Conservation (phyloP, 2,113 vertebrate genomes). For the Anolis carolinensis region DNA sequence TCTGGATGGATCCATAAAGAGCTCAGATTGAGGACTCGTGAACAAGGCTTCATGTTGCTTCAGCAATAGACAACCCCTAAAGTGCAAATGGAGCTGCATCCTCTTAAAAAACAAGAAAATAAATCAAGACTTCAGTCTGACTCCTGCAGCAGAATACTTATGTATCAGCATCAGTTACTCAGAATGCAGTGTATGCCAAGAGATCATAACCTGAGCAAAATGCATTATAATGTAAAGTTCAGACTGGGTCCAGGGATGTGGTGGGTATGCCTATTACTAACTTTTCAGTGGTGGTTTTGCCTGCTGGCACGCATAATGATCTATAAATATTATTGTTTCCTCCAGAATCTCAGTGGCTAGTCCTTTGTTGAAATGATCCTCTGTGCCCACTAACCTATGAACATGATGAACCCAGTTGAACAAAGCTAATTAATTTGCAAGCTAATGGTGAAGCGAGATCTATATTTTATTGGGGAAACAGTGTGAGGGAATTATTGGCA, state of each 20-base stretch:
- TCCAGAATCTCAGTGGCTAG: conserved; percentile 49
- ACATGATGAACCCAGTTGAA: conserved; percentile 62
- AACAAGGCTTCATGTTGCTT: neutral
- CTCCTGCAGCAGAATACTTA: neutral
- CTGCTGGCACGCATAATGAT: neutral
- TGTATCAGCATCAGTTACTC: neutral
- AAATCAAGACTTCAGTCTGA: neutral
- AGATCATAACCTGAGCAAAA: neutral
- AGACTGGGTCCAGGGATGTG: neutral
- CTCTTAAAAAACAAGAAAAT: neutral
- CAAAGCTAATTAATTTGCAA: conserved; percentile 60
- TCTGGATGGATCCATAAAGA: neutral
- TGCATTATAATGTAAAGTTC: neutral
- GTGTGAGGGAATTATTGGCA: conserved; percentile 58
- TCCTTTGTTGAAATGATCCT: conserved; percentile 59
- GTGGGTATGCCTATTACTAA: neutral
- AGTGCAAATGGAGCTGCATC: neutral
- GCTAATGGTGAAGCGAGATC: conserved; percentile 55
- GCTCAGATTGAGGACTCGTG: neutral
- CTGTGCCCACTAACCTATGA: conserved; percentile 67
- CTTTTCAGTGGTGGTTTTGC: neutral
- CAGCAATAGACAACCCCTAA: neutral
- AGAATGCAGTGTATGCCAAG: neutral
- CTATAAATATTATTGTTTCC: conserved; percentile 14
- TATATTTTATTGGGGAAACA: conserved; percentile 54